phyloP scores from a whole-genome alignment of 2,113 vertebrate species.

The Artemisiospiza belli region DNA sequence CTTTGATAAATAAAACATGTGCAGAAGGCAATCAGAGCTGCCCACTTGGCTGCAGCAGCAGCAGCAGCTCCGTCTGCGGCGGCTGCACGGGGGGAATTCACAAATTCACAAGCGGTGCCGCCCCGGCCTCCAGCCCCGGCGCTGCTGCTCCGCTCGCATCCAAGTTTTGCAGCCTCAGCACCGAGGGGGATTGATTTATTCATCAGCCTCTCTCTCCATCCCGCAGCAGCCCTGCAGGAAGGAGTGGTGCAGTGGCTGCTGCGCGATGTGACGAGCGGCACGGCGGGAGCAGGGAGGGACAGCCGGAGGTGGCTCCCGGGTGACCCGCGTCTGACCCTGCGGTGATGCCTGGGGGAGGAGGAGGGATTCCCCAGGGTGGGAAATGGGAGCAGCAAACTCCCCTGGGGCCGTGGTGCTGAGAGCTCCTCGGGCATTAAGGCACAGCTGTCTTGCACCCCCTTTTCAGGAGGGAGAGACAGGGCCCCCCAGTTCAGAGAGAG shows the following conservation, averaged over 20 bases:
- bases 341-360: neutral
- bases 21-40: conserved; percentile 35
- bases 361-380: neutral
- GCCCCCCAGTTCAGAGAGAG: accelerated
- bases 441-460: accelerated
- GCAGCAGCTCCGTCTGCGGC: neutral
- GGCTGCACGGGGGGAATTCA: neutral
- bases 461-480: neutral
- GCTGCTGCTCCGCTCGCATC: neutral
- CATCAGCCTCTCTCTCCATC: conserved; percentile 35
- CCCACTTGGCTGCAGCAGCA: conserved; percentile 34
- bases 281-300: neutral
- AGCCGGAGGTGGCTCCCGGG: neutral
- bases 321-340: neutral
- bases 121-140: neutral
- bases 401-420: accelerated
- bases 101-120: conserved; percentile 6
- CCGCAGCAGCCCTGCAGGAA: conserved; percentile 23
- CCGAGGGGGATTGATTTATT: conserved; percentile 53
- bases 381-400: neutral
- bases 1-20: conserved; percentile 63
- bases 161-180: conserved; percentile 59
- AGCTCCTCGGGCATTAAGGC: neutral
- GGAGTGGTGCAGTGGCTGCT: conserved; percentile 15
- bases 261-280: neutral